Percentiles rank a stretch among this genome's conserved stretches.
phyloP scores from a whole-genome alignment of 1,140 invertebrate species.

The Drosophila trapezifrons region DNA sequence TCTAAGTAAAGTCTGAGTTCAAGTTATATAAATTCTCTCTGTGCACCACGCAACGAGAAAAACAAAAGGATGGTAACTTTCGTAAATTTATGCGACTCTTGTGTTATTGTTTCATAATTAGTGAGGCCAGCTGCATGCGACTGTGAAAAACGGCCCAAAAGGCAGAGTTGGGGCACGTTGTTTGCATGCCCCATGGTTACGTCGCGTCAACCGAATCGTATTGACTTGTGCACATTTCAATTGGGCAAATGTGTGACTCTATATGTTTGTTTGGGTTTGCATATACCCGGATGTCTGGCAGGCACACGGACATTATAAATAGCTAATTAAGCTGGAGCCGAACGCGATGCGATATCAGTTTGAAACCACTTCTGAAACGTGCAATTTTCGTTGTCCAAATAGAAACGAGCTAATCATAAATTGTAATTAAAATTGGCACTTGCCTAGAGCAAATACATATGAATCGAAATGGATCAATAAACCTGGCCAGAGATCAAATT shows the following conservation, averaged over 20 bases:
- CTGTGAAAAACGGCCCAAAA: conserved; percentile 38
- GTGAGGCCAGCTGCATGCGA: conserved; percentile 20
- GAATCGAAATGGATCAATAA: conserved; percentile 12
- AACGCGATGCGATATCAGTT: conserved; percentile 25
- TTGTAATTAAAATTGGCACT: conserved; percentile 34
- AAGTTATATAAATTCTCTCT: not conserved
- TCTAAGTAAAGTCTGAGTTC: not conserved
- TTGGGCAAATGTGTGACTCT: conserved; percentile 33
- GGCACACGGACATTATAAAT: conserved; percentile 61
- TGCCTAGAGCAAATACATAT: conserved; percentile 9
- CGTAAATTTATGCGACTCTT: conserved; percentile 49
- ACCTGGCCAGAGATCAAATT: conserved; percentile 3
- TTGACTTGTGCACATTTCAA: conserved; percentile 67
- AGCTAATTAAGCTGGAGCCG: conserved; percentile 61
- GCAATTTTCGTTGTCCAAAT: conserved; percentile 24
- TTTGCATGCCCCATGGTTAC: conserved; percentile 39
- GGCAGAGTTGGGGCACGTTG: conserved; percentile 18
- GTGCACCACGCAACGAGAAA: not conserved
- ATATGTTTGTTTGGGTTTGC: conserved; percentile 27
- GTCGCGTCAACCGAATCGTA: conserved; percentile 56
- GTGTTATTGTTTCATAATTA: conserved; percentile 66
- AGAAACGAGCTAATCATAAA: conserved; percentile 1
- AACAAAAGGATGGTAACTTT: conserved; percentile 12
- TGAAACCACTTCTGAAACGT: conserved; percentile 4
- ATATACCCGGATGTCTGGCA: conserved; percentile 22